Conservation (phyloP, 2,113 vertebrate species). For the Globicephala melas region DNA sequence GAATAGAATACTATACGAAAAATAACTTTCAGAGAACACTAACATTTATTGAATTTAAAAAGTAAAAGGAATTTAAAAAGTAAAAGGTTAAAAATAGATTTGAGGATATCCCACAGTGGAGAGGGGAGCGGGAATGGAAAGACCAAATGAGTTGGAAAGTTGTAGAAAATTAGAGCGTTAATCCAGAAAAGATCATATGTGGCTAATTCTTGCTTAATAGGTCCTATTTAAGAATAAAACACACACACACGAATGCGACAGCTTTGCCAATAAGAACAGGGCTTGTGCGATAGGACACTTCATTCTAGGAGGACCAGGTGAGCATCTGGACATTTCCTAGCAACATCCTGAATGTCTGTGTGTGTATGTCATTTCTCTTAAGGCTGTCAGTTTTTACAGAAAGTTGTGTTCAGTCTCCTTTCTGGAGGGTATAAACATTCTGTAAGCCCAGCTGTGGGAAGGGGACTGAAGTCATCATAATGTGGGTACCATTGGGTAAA, state of each 20-base stretch:
- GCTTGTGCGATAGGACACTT: neutral
- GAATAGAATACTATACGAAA: neutral
- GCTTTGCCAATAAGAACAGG: neutral
- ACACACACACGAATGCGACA: neutral
- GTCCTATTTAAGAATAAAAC: neutral
- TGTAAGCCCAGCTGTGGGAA: neutral
- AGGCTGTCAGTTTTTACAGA: neutral
- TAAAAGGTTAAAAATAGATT: neutral
- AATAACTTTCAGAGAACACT: neutral
- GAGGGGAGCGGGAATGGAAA: neutral
- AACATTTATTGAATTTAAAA: neutral
- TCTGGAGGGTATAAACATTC: neutral
- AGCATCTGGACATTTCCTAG: neutral
- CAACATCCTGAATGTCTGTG: neutral
- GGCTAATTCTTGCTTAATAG: neutral
- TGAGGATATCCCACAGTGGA: neutral
- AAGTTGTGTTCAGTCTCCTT: neutral
- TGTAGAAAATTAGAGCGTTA: neutral
- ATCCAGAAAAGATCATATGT: neutral
- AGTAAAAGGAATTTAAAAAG: neutral
- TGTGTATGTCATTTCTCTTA: neutral
- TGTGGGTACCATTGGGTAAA: neutral
- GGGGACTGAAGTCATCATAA: too few relatives aligned
- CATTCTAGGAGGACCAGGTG: neutral
- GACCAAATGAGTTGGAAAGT: neutral